These are phyloP conservation scores for Chaetodon auriga DNA, from an alignment of 2,113 vertebrate species.

Conservation along the genomic window DNA sequence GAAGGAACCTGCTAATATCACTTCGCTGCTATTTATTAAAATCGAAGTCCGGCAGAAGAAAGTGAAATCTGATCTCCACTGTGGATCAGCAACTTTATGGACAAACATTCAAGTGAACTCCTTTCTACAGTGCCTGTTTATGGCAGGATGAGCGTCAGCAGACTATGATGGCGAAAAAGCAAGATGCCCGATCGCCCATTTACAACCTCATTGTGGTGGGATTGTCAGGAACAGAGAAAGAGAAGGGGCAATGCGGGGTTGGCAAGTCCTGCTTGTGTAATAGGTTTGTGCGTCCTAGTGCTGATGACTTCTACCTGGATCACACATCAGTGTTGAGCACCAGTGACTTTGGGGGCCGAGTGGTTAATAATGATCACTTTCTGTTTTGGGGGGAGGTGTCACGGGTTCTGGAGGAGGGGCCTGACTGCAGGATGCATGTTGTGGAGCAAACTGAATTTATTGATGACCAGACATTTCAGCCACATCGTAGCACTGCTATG, in stretches of 20 bases:
- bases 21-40: conserved; percentile 55
- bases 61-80: conserved; percentile 67
- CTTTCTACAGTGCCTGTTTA: conserved; percentile 80
- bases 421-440: conserved; percentile 92
- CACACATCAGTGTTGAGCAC: conserved; percentile 99
- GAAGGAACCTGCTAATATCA: conserved; percentile 61
- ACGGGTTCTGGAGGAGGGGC: conserved; percentile 92
- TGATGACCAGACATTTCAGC: conserved; percentile 98
- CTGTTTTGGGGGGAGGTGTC: conserved; percentile 96
- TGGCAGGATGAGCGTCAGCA: conserved; percentile 90
- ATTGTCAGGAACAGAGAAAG: conserved; percentile 97
- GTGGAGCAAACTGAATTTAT: conserved; percentile 99
- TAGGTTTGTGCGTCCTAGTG: conserved; percentile 93
- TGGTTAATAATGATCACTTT: conserved; percentile 99
- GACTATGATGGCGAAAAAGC: conserved; percentile 97
- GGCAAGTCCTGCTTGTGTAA: conserved; percentile 98
- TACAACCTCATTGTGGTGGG: conserved; percentile 98
- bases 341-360: conserved; percentile 97
- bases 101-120: conserved; percentile 71
- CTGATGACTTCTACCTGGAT: conserved; percentile 96
- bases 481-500: conserved; percentile 96
- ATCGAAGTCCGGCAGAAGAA: conserved; percentile 46
- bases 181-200: conserved; percentile 94
- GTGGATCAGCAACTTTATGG: conserved; percentile 77
- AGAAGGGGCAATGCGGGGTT: conserved; percentile 96